Evolutionary conservation across 2,113 vertebrate species (phyloP), one percentile per base, ranked within the genome.

Genomic region (Cyanistes caeruleus): DNA sequence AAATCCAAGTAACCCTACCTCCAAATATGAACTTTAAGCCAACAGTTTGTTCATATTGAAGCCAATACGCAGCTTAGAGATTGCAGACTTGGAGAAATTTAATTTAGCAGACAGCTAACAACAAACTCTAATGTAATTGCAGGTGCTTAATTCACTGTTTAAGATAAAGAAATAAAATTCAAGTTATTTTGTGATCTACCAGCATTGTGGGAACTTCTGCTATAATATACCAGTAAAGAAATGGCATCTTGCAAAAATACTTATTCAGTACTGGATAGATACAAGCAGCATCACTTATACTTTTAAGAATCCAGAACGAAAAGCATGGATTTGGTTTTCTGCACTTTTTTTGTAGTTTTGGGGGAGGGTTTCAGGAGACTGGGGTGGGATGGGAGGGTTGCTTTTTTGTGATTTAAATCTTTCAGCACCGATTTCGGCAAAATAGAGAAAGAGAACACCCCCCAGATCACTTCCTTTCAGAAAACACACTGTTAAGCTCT

Each of bases 101-200:
- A 51, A 87, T 75, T 93, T 86, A 79, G 59, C 37, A 59, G 85
- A 39, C 31, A 43, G 37, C 55, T 93, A 95, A 75, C 35, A 93
- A 23, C 75, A 81, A 67, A 67, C 60, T 77, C 39, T 59, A 79
- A 90, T 27, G 62, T 74, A 93, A 97, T 3, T 76, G 86, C 10
- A 79, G 55, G 59, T 48, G 3, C n/a, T 95, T 89, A 96, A 93
- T 70, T 95, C 51, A 91, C 62, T 79, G 43, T 62, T 95, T 90
- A 75, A 97, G 83, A 77, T 62, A 94, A 51, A 95, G 75, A 95
- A 95, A 84, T 90, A 83, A 90, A 94, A 92, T 79, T 75, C 59
- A 81, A 80, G 25, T 12, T 63, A 67, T 51, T 70, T 20, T 73
- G 13, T 48, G 56, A 96, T 30, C 53, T 52, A 31, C 11, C 31